Evolutionary conservation across 1,140 invertebrate genomes (phyloP), one percentile per base, ranked within the genome.

Genomic region (Trichonephila clavipes): DNA sequence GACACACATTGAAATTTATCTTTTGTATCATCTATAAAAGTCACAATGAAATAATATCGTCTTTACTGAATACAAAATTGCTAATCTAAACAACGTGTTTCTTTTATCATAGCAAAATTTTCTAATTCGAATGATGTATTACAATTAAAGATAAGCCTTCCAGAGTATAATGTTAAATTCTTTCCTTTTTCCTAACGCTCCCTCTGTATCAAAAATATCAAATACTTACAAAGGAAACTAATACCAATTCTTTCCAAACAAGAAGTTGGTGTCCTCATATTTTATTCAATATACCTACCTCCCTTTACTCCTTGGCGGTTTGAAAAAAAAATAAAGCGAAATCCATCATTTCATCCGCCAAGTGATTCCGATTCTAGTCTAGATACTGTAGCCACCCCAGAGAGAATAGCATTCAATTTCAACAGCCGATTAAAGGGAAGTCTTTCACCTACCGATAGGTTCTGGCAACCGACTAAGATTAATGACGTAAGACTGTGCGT

Each of bases 401-500:
- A 51, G 51, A 51, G 51, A 51, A 28, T 40, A 82, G 81, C 81
- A 44, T 82, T 82, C 81, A 51, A 82, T 82, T 59, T 85, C 51
- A 85, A 58, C 82, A 34, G 82, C 82, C 82, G 82, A 85, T 85
- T 85, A 85, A 59, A 58, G 82, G 58, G 51, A 44, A 16, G 19
- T 58, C 58, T 83, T 83, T 85, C 24, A 16, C n/a, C 82, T 58
- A n/a, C 19, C 82, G 44, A 28, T 14, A 28, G 66, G 82, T 19
- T 21, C 44, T 21, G 12, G 82, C 82, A 4, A 12, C 82, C 82
- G 69, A 72, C 69, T 14, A 28, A 72, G 69, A 72, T 72, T 72
- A 72, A 72, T 72, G 69, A 34, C 24, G 5, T 2, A 34, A 28
- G 8, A 28, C 12, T 28, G 69, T 72, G 69, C 69, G 69, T 72